These are phyloP conservation scores for Chrysomallon squamiferum DNA, from an alignment of 1,140 invertebrate genomes.

Conservation along the genomic window DNA sequence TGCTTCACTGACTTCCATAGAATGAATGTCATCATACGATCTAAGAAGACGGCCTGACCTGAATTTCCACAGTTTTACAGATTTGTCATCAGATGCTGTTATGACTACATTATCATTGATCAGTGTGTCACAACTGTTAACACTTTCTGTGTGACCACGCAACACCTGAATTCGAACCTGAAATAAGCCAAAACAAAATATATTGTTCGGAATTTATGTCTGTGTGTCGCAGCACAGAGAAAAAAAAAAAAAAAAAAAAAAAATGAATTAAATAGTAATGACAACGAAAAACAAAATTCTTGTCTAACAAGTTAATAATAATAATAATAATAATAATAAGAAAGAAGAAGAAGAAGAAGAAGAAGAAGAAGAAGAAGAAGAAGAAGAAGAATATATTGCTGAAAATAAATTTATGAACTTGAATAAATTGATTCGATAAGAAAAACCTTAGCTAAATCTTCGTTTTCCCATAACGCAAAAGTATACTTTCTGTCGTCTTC, in stretches of 20 bases:
- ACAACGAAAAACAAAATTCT: no score
- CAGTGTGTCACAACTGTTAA: slow-evolving; percentile 56
- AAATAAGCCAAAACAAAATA: slow-evolving; percentile 1
- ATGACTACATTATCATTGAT: slow-evolving; percentile 45
- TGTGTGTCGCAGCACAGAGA: no score
- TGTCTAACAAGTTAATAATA: no score
- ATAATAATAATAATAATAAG: no score
- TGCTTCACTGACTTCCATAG: slow-evolving; percentile 34
- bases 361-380: no score
- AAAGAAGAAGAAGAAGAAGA: no score
- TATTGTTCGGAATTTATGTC: no score
- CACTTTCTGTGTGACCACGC: slow-evolving; percentile 48
- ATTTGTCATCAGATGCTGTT: slow-evolving; percentile 51
- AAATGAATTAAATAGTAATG: no score
- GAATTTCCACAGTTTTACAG: slow-evolving; percentile 50
- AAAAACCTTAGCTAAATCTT: slow-evolving; percentile 48
- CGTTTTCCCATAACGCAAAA: slow-evolving; percentile 45
- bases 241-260: no score
- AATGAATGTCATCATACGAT: slow-evolving; percentile 35
- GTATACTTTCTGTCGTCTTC: slow-evolving; percentile 9
- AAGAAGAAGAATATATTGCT: no score
- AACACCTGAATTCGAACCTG: slow-evolving; percentile 56
- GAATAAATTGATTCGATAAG: no score
- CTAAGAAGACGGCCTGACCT: slow-evolving; percentile 38
- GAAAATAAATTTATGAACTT: no score